Percentiles rank a stretch among this genome's conserved stretches.
Evolutionary conservation across 2,888 invertebrate genomes (phyloP).

Genomic region (Agrochola circellaris): DNA sequence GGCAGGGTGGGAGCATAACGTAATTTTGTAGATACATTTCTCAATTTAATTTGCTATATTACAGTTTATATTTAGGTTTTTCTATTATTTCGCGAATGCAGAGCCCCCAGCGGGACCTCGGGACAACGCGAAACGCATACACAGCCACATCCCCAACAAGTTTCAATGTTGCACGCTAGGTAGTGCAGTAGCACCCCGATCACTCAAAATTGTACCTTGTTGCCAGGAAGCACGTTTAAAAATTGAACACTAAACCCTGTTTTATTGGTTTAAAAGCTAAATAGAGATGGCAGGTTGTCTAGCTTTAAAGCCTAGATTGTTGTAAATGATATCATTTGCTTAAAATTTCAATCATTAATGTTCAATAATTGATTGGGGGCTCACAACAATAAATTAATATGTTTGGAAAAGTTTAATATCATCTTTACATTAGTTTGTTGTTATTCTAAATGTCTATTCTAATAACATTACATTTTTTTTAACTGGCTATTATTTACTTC

Average conservation of each 20-base stretch:
- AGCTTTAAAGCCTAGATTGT: neutral
- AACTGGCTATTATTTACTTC: neutral
- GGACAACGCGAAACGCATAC: neutral
- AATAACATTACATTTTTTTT: neutral
- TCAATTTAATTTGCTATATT: neutral
- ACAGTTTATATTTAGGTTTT: neutral
- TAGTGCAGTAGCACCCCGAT: conserved; percentile 1
- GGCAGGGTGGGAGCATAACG: too few relatives aligned
- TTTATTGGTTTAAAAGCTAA: neutral
- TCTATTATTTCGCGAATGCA: neutral
- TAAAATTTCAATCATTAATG: neutral
- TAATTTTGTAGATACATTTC: neutral
- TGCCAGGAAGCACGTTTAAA: neutral
- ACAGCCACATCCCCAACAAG: conserved; percentile 2
- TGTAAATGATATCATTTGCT: neutral
- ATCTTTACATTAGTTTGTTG: neutral
- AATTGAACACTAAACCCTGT: neutral
- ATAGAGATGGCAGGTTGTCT: conserved; percentile 7
- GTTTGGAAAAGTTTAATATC: neutral
- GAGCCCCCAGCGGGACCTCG: neutral
- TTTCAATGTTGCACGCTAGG: conserved; percentile 21
- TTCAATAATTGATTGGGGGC: neutral
- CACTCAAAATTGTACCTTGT: conserved; percentile 2
- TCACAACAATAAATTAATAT: neutral
- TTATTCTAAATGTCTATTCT: too few relatives aligned